Percentiles rank a stretch among this genome's conserved stretches.
Conservation (phyloP, 2,113 vertebrate species). For the Vulpes lagopus region DNA sequence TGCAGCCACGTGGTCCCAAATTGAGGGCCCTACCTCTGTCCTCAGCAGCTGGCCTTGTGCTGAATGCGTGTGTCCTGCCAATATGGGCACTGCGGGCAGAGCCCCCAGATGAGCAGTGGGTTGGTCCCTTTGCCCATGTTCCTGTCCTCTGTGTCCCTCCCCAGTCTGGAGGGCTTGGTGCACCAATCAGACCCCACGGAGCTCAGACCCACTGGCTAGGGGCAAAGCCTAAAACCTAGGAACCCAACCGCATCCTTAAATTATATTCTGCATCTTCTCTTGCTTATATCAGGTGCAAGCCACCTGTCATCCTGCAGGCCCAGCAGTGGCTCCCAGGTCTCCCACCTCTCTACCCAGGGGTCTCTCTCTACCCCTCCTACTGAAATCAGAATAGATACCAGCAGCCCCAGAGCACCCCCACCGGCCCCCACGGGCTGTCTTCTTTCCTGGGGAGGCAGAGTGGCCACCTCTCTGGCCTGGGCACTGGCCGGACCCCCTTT, state of each 20-base stretch:
- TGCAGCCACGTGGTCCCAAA: neutral
- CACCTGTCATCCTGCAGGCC: too few species aligned
- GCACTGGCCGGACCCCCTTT: neutral
- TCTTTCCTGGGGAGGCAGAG: neutral
- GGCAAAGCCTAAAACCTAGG: neutral
- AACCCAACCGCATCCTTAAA: accelerated
- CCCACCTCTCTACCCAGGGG: accelerated
- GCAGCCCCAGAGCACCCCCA: neutral
- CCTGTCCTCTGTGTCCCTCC: accelerated
- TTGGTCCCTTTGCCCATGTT: accelerated
- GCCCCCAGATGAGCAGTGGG: neutral
- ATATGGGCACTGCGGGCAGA: accelerated
- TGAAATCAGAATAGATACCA: neutral
- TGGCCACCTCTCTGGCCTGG: too few species aligned
- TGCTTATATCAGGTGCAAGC: accelerated
- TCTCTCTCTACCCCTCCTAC: accelerated
- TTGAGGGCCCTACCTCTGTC: neutral
- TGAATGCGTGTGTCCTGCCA: accelerated
- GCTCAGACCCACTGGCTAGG: neutral
- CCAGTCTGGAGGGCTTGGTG: neutral
- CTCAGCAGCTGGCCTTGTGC: accelerated
- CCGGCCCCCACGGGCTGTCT: neutral
- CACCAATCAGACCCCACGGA: neutral
- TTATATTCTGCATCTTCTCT: accelerated
- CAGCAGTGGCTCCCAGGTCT: neutral